Evolutionary conservation across 1,140 invertebrate genomes (phyloP).

Genomic region (Drosophila hydei): DNA sequence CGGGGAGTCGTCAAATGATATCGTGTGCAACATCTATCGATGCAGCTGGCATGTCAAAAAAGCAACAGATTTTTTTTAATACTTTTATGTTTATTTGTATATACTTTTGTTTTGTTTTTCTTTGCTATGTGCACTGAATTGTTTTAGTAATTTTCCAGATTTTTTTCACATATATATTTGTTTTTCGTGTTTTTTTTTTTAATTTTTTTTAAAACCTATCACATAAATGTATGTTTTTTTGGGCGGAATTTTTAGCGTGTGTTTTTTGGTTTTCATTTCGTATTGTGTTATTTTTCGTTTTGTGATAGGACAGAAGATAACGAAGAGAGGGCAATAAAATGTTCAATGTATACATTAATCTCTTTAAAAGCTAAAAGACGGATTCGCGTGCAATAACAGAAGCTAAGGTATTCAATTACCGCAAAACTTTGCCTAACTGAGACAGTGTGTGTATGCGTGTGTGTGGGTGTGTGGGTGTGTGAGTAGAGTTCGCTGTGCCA

Average conservation of each 20-base stretch:
- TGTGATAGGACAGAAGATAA: constrained; percentile 30
- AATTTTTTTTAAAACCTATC: constrained; percentile 74
- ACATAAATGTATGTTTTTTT: constrained; percentile 77
- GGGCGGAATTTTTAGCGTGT: constrained; percentile 83
- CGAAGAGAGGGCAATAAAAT: constrained; percentile 28
- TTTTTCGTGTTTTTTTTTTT: constrained; percentile 26
- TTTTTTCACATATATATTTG: constrained; percentile 18
- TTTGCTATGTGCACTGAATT: constrained; percentile 8
- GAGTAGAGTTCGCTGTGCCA: constrained; percentile 23
- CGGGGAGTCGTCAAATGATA: constrained; percentile 1
- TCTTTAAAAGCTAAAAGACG: constrained; percentile 55
- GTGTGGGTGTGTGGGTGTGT: not conserved
- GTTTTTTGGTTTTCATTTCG: constrained; percentile 33
- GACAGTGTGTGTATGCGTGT: not conserved
- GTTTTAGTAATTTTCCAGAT: constrained; percentile 14
- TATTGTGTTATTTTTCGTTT: constrained; percentile 19
- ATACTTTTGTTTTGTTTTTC: not conserved
- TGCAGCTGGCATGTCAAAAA: constrained; percentile 21
- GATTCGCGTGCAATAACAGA: constrained; percentile 50
- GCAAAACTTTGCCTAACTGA: constrained; percentile 29
- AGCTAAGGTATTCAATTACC: constrained; percentile 31
- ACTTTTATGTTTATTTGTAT: not conserved
- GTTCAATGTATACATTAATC: constrained; percentile 45
- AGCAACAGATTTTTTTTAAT: constrained; percentile 8
- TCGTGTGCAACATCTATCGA: constrained; percentile 26